phyloP scores from a whole-genome alignment of 2,113 vertebrate genomes.

The Propithecus coquereli region DNA sequence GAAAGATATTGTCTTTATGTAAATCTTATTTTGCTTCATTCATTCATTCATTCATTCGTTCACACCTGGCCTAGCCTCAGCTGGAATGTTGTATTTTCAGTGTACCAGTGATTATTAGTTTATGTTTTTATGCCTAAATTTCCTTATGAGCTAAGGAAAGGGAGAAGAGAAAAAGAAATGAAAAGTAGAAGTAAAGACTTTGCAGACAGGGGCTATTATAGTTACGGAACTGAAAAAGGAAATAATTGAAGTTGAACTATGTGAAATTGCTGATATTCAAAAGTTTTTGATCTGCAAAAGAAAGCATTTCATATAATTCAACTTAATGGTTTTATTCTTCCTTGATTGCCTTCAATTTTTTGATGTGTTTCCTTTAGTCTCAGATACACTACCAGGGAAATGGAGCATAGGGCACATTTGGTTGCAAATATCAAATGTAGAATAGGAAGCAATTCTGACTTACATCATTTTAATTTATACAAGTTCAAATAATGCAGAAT shows the following conservation, averaged over 20 bases:
- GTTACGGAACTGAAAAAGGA: neutral
- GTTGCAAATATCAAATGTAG: neutral
- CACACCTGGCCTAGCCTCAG: neutral
- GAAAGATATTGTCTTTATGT: neutral
- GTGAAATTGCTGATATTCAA: neutral
- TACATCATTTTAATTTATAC: conserved; percentile 24
- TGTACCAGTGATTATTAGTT: neutral
- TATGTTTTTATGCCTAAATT: neutral
- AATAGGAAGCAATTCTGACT: neutral
- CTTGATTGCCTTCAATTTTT: neutral
- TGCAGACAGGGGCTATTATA: neutral
- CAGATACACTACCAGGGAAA: neutral
- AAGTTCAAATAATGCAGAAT: neutral
- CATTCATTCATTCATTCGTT: neutral
- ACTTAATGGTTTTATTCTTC: neutral
- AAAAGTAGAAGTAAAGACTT: neutral
- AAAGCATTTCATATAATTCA: neutral
- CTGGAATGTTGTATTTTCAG: neutral
- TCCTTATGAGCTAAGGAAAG: conserved; percentile 2
- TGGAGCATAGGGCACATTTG: neutral
- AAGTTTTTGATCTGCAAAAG: neutral
- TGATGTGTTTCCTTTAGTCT: neutral
- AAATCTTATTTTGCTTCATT: conserved; percentile 27
- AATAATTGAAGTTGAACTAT: neutral
- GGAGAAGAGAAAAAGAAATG: neutral